A percentile compares a stretch with the other conserved stretches of the same genome.
phyloP scores from a whole-genome alignment of 30 jellyfish, hydroid and myxozoan species.

The Catostylus mosaicus region DNA sequence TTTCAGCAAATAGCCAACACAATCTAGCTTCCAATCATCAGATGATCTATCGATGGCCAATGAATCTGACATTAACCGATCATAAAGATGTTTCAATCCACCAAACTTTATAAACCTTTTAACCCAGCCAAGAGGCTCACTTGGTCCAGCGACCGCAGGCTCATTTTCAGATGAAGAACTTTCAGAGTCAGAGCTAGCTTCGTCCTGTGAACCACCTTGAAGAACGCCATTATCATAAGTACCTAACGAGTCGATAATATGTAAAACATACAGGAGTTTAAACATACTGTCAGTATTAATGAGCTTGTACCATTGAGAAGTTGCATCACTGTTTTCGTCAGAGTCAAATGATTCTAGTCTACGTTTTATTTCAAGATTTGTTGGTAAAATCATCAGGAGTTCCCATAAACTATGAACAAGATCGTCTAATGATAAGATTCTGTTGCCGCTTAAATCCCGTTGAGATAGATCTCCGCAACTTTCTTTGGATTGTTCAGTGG shows the following conservation, averaged over 20 bases:
- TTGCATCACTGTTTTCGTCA: constrained; percentile 1
- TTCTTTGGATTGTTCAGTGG: not conserved
- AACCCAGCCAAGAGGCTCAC: constrained; percentile 86
- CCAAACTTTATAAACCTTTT: constrained; percentile 79
- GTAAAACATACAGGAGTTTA: constrained; percentile 82
- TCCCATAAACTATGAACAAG: constrained; percentile 92
- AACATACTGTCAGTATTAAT: constrained; percentile 77
- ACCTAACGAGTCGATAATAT: constrained; percentile 86
- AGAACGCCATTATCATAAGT: constrained; percentile 55
- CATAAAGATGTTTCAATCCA: constrained; percentile 74
- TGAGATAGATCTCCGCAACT: not conserved
- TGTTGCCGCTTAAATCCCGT: not conserved
- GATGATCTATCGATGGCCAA: constrained; percentile 39
- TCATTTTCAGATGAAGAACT: constrained; percentile 84
- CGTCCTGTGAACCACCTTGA: constrained; percentile 55
- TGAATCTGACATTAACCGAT: constrained; percentile 59
- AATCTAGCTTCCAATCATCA: constrained; percentile 91
- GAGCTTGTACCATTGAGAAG: constrained; percentile 62
- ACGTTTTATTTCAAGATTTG: constrained; percentile 65
- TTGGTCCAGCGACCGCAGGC: constrained; percentile 25
- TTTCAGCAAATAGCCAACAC: constrained; percentile 81
- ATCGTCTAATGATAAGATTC: constrained; percentile 62
- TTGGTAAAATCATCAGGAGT: constrained; percentile 85
- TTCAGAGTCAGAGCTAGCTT: constrained; percentile 90
- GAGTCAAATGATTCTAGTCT: constrained; percentile 54